Evolutionary conservation across 2,797 vertebrate species (phyloP).

Genomic region (Silurus lanzhouensis): DNA sequence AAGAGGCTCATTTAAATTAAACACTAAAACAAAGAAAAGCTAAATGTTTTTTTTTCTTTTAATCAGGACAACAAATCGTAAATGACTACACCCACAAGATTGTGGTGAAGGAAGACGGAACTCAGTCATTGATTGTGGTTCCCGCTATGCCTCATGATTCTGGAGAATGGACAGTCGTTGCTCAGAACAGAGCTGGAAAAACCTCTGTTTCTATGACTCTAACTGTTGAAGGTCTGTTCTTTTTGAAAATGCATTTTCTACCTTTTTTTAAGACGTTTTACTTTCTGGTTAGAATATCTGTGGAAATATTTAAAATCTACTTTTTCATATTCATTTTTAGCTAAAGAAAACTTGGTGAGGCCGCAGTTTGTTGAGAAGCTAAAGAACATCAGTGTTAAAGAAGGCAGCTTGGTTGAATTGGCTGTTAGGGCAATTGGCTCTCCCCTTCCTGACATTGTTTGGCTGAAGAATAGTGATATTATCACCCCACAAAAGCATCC

Average conservation of each 20-base stretch:
- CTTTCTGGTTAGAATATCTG: neutral
- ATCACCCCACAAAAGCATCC: constrained; percentile 93
- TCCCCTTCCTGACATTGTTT: constrained; percentile 96
- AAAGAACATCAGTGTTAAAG: constrained; percentile 89
- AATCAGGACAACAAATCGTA: constrained; percentile 88
- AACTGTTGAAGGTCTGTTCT: constrained; percentile 86
- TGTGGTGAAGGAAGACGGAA: constrained; percentile 96
- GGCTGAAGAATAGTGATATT: constrained; percentile 98
- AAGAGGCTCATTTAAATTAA: neutral
- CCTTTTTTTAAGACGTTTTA: neutral
- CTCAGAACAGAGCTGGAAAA: constrained; percentile 95
- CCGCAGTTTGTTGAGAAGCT: constrained; percentile 92
- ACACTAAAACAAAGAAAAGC: neutral
- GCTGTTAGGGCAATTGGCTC: constrained; percentile 93
- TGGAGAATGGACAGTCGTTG: constrained; percentile 96
- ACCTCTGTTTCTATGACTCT: constrained; percentile 87
- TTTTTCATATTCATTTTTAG: constrained; percentile 68
- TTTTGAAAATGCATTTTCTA: neutral
- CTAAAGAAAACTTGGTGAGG: constrained; percentile 87
- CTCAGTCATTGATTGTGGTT: constrained; percentile 93
- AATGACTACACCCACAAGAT: constrained; percentile 98
- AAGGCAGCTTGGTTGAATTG: constrained; percentile 89
- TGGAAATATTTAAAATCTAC: neutral
- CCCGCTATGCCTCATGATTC: constrained; percentile 89
- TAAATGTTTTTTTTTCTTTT: neutral